Conservation (phyloP, 2,888 invertebrate species). For the Agriopis leucophaearia region DNA sequence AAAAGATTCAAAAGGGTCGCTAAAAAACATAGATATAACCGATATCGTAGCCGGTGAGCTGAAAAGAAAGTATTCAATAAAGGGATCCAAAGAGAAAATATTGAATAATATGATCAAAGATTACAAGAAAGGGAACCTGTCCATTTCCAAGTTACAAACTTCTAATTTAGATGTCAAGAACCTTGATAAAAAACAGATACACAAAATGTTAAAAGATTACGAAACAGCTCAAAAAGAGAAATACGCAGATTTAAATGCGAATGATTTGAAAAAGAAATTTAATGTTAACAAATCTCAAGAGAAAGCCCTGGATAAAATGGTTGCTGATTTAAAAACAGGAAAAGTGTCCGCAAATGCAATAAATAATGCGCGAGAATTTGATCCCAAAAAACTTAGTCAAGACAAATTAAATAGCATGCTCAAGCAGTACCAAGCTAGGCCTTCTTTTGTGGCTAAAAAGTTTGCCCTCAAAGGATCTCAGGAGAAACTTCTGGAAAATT, state of each 20-base stretch:
- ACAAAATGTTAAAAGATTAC: slow-evolving; percentile 36
- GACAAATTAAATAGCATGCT: slow-evolving; percentile 49
- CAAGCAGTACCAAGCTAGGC: slow-evolving; percentile 42
- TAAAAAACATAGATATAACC: slow-evolving; percentile 50
- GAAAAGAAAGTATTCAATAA: slow-evolving; percentile 44
- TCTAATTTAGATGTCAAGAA: slow-evolving; percentile 38
- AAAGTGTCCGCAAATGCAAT: slow-evolving; percentile 48
- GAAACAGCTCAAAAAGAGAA: slow-evolving; percentile 30
- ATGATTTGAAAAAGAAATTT: slow-evolving; percentile 49
- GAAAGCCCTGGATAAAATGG: slow-evolving; percentile 41
- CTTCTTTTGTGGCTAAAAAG: slow-evolving; percentile 21
- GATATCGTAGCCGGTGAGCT: slow-evolving; percentile 47
- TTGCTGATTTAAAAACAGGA: slow-evolving; percentile 47
- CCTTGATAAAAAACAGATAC: slow-evolving; percentile 36
- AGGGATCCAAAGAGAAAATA: slow-evolving; percentile 38
- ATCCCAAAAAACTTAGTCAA: slow-evolving; percentile 49
- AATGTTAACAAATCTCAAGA: slow-evolving; percentile 41
- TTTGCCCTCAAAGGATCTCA: slow-evolving; percentile 22
- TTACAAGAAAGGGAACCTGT: slow-evolving; percentile 45
- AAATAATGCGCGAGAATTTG: slow-evolving; percentile 48
- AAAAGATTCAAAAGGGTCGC: slow-evolving; percentile 45
- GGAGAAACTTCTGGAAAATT: slow-evolving; percentile 32
- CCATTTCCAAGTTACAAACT: slow-evolving; percentile 35
- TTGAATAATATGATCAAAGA: slow-evolving; percentile 47
- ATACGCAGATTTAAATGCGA: slow-evolving; percentile 27